Conservation (phyloP, 2,888 invertebrate genomes). For the Drosophila nigricruria region DNA sequence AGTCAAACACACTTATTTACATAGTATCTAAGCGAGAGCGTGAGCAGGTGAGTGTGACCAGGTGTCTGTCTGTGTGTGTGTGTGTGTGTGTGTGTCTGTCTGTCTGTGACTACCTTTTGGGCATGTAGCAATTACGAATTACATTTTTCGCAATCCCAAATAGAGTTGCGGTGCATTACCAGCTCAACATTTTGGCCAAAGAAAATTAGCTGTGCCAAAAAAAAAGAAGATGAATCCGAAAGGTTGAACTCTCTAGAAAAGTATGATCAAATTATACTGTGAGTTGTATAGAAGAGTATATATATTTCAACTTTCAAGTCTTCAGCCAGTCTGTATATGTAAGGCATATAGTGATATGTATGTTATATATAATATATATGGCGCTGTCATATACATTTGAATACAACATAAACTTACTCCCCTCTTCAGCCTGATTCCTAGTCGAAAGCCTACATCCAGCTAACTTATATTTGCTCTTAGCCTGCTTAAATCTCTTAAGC, state of each 20-base stretch:
- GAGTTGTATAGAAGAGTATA: too few relatives aligned
- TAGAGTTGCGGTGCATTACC: conserved; percentile 21
- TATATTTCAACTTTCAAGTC: too few relatives aligned
- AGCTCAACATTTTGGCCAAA: conserved; percentile 34
- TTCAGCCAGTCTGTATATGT: too few relatives aligned
- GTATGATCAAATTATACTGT: too few relatives aligned
- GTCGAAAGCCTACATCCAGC: not conserved
- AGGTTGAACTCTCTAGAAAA: too few relatives aligned
- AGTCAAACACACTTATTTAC: conserved; percentile 29
- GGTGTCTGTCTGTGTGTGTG: too few relatives aligned
- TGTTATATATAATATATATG: too few relatives aligned
- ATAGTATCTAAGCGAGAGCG: conserved; percentile 4
- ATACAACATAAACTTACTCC: too few relatives aligned
- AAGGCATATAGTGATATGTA: too few relatives aligned
- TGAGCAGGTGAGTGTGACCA: not conserved
- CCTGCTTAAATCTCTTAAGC: not conserved
- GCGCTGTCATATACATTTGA: too few relatives aligned
- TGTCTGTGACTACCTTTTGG: conserved; percentile 8
- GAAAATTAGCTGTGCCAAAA: conserved; percentile 18
- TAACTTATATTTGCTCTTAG: too few relatives aligned
- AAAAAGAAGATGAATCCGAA: conserved; percentile 11
- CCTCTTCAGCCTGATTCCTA: not conserved
- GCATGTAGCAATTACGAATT: conserved; percentile 45
- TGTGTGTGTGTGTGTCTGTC: conserved; percentile 1
- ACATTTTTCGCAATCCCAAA: conserved; percentile 34